Percentiles rank a stretch among this genome's conserved stretches.
Evolutionary conservation across 2,113 vertebrate genomes (phyloP).

Genomic region (human): GRCh38 chr21:45740001-45740500

Average conservation of each 20-base stretch:
- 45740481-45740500: neutral
- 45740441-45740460: neutral
- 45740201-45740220: neutral
- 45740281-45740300: neutral
- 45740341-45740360: neutral
- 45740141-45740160: neutral
- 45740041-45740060: neutral
- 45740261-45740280: neutral
- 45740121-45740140: neutral
- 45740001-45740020: neutral
- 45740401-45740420: neutral
- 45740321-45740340: neutral
- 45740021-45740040: neutral
- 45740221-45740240: neutral
- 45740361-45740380: neutral
- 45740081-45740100: neutral
- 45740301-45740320: neutral
- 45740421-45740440: neutral
- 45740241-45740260: neutral
- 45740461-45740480: neutral
- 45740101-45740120: rapidly evolving
- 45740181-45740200: neutral
- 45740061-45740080: neutral
- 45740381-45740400: neutral
- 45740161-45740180: neutral